Evolutionary conservation across 2,888 invertebrate species (phyloP).

Genomic region (Panopea generosa): DNA sequence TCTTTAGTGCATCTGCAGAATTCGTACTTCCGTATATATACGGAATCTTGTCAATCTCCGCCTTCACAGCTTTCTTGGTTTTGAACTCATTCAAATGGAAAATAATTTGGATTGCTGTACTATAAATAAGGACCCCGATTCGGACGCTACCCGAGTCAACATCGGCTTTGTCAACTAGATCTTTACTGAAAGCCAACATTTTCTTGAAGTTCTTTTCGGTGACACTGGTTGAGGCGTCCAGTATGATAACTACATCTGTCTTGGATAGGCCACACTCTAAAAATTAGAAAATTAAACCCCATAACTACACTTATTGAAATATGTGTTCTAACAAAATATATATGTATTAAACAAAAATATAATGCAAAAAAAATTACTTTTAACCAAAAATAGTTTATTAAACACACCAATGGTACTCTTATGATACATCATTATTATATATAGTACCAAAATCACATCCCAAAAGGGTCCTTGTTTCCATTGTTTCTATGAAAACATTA

Average conservation of each 20-base stretch:
- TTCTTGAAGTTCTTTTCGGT: constrained; percentile 65
- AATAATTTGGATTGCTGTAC: constrained; percentile 58
- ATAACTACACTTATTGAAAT: too few relatives aligned
- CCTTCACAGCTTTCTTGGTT: constrained; percentile 64
- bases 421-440: too few relatives aligned
- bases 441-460: too few relatives aligned
- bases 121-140: constrained; percentile 71
- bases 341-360: too few relatives aligned
- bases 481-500: too few relatives aligned
- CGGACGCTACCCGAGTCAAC: constrained; percentile 70
- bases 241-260: constrained; percentile 68
- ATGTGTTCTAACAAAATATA: too few relatives aligned
- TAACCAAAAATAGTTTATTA: too few relatives aligned
- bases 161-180: constrained; percentile 56
- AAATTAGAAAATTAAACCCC: too few relatives aligned
- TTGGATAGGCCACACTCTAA: constrained; percentile 62
- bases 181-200: constrained; percentile 59
- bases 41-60: constrained; percentile 71
- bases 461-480: too few relatives aligned
- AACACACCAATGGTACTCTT: too few relatives aligned
- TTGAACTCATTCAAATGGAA: constrained; percentile 68
- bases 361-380: too few relatives aligned
- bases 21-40: constrained; percentile 79
- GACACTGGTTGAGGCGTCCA: constrained; percentile 80
- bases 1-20: constrained; percentile 78